These are phyloP conservation scores for Hydrolagus affinis DNA, from an alignment of 2,113 vertebrate genomes.

Conservation along the genomic window DNA sequence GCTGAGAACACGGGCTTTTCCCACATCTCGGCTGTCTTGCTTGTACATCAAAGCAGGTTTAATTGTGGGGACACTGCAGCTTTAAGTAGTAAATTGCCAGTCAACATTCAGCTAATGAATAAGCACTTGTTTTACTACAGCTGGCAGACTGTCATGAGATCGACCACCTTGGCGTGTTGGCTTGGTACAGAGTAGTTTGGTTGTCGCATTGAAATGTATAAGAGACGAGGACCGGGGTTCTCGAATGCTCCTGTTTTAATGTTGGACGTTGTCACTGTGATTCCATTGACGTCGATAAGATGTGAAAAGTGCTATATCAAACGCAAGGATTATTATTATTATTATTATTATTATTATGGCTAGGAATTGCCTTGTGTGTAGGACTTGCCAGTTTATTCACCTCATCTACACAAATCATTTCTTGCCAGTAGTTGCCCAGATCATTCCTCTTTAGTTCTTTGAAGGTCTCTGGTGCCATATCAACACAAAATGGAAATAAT, in stretches of 20 bases:
- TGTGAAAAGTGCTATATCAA: too few relatives aligned
- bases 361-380: neutral
- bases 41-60: slow-evolving; percentile 1
- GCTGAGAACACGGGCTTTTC: neutral
- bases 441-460: neutral
- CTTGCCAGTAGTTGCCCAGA: neutral
- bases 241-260: neutral
- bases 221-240: neutral
- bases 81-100: slow-evolving; percentile 2
- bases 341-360: too few relatives aligned
- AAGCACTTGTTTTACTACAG: slow-evolving; percentile 16
- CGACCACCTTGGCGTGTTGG: neutral
- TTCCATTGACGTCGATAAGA: neutral
- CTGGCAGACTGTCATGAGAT: slow-evolving; percentile 1
- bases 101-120: neutral
- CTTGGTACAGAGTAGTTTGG: neutral
- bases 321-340: too few relatives aligned
- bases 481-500: too few relatives aligned
- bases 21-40: neutral
- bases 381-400: neutral
- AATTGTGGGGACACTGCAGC: neutral
- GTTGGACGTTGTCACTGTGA: too few relatives aligned
- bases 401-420: neutral
- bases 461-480: neutral
- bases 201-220: neutral